Evolutionary conservation across 2,888 invertebrate species (phyloP).

Genomic region (Campoplex capitator): DNA sequence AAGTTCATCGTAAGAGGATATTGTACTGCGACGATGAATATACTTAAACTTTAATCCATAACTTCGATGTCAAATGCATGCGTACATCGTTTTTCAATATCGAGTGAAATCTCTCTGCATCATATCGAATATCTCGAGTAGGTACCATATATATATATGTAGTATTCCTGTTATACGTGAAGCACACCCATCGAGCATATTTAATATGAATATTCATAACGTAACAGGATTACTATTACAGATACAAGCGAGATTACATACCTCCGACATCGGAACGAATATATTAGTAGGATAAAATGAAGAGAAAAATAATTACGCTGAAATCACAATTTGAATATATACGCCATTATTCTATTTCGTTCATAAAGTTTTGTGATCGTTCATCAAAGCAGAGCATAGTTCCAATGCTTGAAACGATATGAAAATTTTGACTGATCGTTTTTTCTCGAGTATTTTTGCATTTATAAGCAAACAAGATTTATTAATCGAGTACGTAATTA

Average conservation of each 20-base stretch:
- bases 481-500: neutral
- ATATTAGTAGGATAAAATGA: conserved; percentile 47
- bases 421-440: neutral
- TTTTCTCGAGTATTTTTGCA: neutral
- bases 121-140: conserved; percentile 61
- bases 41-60: conserved; percentile 24
- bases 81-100: conserved; percentile 57
- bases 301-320: conserved; percentile 32
- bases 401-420: conserved; percentile 8
- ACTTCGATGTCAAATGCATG: conserved; percentile 44
- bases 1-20: neutral
- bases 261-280: conserved; percentile 56
- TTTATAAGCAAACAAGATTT: neutral
- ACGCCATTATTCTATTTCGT: conserved; percentile 23
- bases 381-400: neutral
- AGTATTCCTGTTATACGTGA: conserved; percentile 48
- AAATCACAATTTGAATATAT: conserved; percentile 32
- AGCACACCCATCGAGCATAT: conserved; percentile 36
- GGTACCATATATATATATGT: conserved; percentile 28
- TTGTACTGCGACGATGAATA: conserved; percentile 28
- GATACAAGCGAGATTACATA: conserved; percentile 64
- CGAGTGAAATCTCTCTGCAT: conserved; percentile 52
- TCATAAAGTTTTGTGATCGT: neutral
- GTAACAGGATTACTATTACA: conserved; percentile 69
- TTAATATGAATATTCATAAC: conserved; percentile 71